Base-by-base conservation (phyloP, 23 tunicate species). In the Styela plicata region DNA sequence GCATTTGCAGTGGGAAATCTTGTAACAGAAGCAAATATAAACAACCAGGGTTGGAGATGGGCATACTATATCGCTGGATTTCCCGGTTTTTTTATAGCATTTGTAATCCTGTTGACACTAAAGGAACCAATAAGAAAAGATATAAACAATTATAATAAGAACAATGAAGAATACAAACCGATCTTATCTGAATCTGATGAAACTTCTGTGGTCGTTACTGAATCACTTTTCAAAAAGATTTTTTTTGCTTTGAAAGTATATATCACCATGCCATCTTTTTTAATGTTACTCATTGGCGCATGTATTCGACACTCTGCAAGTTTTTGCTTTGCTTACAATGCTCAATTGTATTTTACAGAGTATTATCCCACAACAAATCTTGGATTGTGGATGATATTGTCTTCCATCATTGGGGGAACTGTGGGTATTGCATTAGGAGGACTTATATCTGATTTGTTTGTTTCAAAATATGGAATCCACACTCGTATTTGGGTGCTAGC, bases 291-390 rank as follows among this genome's bases (percentile, higher is more conserved):
- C 21, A 23, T 86, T 18, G 97, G 86, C 64, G 86, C 97, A 34
- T 82, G 91, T 31, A 75, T 91, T 17, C 84, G 97, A 13, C 97
- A 91, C 52, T 87, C 97, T 87, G 98, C 98, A 29, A 93, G 98
- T 66, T 93, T 88, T 71, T 93, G 98, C 69, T 93, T 91, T 91
- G 92, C 98, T 2, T 93, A 93, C 81, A 93, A 93, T 82, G 86
- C 98, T 33, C 90, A 93, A 57, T 31, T 93, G n/a, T 93, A 87
- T 77, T 93, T 93, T 62, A 73, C 87, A 44, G 35, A 75, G 19
- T 93, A 88, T 69, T 87, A 80, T 74, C 98, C 98, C 0, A 82
- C 44, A 20, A 77, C 83, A 62, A 69, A 93, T 66, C 68, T 88
- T 21, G 89, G 89, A 10, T 31, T 88, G 16, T 88, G 86, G 87